Evolutionary conservation across 2,797 vertebrate species (phyloP).

Genomic region (Pangasius macronema): DNA sequence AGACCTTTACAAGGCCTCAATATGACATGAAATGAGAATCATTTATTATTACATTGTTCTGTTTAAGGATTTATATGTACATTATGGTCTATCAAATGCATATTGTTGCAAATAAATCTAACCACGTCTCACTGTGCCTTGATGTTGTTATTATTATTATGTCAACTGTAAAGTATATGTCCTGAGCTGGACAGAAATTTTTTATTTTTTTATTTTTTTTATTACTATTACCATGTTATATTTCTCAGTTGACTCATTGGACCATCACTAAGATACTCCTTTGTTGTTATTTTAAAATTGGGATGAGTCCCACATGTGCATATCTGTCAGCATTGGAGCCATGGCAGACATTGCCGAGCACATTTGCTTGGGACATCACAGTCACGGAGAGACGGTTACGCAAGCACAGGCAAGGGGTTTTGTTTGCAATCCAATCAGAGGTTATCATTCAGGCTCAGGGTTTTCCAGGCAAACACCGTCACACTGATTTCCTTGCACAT

Average conservation of each 20-base stretch:
- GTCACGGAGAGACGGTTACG: not conserved
- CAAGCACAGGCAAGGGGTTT: not conserved
- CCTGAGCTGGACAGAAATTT: not conserved
- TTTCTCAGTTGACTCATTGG: not conserved
- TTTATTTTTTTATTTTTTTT: not conserved
- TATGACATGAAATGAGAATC: not conserved
- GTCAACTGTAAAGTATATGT: not conserved
- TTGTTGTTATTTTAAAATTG: conserved; percentile 10
- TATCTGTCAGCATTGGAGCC: not conserved
- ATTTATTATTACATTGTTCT: not conserved
- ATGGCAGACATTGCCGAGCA: not conserved
- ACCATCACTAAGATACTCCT: not conserved
- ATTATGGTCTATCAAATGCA: not conserved
- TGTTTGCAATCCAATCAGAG: conserved; percentile 38
- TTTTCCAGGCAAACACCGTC: conserved; percentile 8
- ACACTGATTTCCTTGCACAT: not conserved
- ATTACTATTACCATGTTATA: not conserved
- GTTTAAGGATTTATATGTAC: not conserved
- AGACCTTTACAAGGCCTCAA: not conserved
- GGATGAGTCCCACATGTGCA: not conserved
- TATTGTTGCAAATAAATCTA: not conserved
- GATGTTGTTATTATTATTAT: not conserved
- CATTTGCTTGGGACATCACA: not conserved
- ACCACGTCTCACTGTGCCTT: not conserved
- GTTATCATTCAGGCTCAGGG: conserved; percentile 13